Conservation (phyloP, 1,140 invertebrate genomes). For the Akabosia matsudoensis region DNA sequence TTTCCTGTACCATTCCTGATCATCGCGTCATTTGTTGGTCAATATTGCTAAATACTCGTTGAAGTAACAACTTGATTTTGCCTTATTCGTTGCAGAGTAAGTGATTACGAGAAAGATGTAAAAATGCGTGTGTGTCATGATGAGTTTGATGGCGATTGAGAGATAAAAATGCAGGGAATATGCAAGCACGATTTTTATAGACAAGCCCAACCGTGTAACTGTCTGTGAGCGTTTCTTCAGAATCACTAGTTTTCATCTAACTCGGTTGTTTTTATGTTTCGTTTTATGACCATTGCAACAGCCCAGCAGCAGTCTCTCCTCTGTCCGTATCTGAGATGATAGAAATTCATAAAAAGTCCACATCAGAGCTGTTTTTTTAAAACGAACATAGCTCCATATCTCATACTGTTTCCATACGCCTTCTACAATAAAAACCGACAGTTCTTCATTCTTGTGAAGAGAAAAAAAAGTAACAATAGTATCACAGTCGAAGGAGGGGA, state of each 20-base stretch:
- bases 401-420: background rate
- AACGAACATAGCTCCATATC: background rate
- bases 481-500: no score
- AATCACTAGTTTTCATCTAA: conserved; percentile 9
- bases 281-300: conserved; percentile 8
- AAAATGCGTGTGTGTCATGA: background rate
- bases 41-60: background rate
- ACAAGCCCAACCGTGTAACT: conserved; percentile 5
- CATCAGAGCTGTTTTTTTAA: background rate
- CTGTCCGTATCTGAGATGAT: background rate
- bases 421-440: no score
- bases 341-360: background rate
- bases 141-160: background rate
- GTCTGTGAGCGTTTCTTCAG: background rate
- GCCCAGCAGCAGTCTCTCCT: conserved; percentile 4
- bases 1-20: no score
- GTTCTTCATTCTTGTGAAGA: no score
- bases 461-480: background rate
- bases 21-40: background rate
- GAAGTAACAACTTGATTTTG: conserved; percentile 2
- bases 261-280: conserved; percentile 1
- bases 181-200: conserved; percentile 22
- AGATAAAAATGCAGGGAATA: background rate
- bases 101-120: background rate
- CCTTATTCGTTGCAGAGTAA: background rate